phyloP scores from a whole-genome alignment of 2,113 vertebrate genomes.

The Prionailurus bengalensis region DNA sequence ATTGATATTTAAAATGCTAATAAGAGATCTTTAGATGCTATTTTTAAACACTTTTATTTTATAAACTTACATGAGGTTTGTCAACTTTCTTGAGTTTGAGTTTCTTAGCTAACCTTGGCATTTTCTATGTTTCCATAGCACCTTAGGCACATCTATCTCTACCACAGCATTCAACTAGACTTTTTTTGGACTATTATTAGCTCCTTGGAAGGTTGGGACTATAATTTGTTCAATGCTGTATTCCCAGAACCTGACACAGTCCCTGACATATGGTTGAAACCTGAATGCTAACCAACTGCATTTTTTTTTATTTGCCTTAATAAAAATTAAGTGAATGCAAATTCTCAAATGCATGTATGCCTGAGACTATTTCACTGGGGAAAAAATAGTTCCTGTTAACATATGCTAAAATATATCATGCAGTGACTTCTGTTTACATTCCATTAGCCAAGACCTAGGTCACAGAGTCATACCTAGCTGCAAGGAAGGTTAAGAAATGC shows the following conservation, averaged over 20 bases:
- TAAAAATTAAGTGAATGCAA: constrained; percentile 22
- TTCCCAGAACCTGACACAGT: background rate
- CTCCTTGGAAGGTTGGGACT: background rate
- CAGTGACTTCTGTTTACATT: background rate
- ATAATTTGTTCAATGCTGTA: background rate
- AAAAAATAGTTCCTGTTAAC: background rate
- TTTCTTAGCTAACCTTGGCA: background rate
- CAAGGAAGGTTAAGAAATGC: background rate
- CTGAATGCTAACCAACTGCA: background rate
- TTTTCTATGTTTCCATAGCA: background rate
- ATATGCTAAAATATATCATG: background rate
- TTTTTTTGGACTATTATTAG: background rate
- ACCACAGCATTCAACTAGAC: background rate
- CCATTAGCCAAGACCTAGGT: background rate
- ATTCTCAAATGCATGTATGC: background rate
- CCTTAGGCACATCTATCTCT: background rate
- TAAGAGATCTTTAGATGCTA: background rate
- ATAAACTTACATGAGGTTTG: background rate
- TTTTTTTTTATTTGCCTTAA: constrained; percentile 39
- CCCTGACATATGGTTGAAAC: background rate
- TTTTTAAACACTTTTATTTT: constrained; percentile 41
- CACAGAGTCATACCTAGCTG: background rate
- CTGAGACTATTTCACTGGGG: background rate
- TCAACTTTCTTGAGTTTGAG: background rate
- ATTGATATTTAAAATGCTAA: background rate